Evolutionary conservation across 2,888 invertebrate species (phyloP), one percentile per base, ranked within the genome.

Genomic region (Antheraea yamamai): DNA sequence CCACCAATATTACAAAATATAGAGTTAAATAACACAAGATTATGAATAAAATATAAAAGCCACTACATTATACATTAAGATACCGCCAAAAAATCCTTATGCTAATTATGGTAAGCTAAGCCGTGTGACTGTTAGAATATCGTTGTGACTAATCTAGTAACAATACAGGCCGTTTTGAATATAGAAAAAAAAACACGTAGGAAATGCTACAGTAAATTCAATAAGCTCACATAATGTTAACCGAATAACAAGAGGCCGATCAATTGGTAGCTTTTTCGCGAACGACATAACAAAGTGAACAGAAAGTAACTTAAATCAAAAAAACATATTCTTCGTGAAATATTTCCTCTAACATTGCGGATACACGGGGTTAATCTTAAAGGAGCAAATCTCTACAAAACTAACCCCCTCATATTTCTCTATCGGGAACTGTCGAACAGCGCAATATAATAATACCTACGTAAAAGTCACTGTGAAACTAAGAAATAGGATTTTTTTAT

Each of bases 341-440:
- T 61, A 58, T 73, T 61, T 35, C 73, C 61, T 26, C 20, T 12
- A n/a, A 58, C 35, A 18, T n/a, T 16, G 23, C 39, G 14, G 73
- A 64, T 73, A 73, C 73, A 61, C 20, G 20, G 52, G 55, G 30
- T 47, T 64, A 73, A 73, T 73, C 73, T 73, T 39, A 39, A 39
- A 70, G 39, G 35, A 39, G 70, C 70, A 39, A 70, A 74, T 68
- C 76, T 74, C 39, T 66, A 76, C 72, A 76, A 76, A 74, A 74
- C 73, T 76, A 23, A n/a, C 68, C 14, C 72, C 26, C 55, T 74
- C 74, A 76, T 76, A 76, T 74, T 71, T 74, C 71, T 74, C 72
- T 74, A 76, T 76, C 74, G 72, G 47, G 72, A 74, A 66, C 72
- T 26, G 58, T 73, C 74, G 74, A 72, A 76, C 30, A 72, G 14